Evolutionary conservation across 2,797 vertebrate species (phyloP), one percentile per base, ranked within the genome.

Genomic region (Sebastes reedi): DNA sequence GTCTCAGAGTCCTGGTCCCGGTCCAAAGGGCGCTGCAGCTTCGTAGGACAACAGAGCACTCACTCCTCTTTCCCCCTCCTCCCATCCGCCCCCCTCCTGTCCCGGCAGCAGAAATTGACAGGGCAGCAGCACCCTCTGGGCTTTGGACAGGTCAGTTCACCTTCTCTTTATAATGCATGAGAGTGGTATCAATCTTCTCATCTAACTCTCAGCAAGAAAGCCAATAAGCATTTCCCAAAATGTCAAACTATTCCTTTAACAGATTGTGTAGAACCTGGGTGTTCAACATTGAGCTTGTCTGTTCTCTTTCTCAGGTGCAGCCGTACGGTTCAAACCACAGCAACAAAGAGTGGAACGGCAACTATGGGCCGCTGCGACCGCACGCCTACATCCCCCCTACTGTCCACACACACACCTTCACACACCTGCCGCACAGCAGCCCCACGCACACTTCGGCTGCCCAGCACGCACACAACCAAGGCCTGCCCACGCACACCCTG

Each of bases 311-410:
- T 76, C 92, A 99, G 97, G 95, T 99, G 90, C 98, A 97, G 89
- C 97, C 95, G 78, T 98, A 97, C 80, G 92, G 88, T 83, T 96
- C 97, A 73, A 97, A 95, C 89, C 97, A 87, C 89, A 79, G 80
- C 91, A 90, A 24, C 93, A 98, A 97, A 92, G 98, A 99, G 82
- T 98, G 98, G 98, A 99, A 98, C 79, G 97, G 98, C 83, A 99
- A 98, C 95, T 98, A 96, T 0, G 95, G 95, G 36, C 97, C 95
- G 0, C 94, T 97, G 84, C 96, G 97, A 30, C 97, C 97, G 30
- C 97, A 98, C 86, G 95, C 97, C 64, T 99, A 95, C 93, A 96
- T 99, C 88, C 95, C 97, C 11, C 95, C 97, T 36, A 95, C 95
- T 22, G 93, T 98, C 16, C 95, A 97, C 71, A 94, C 96, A 60